Conservation (phyloP, 2,888 invertebrate genomes). For the Meghimatium bilineatum region DNA sequence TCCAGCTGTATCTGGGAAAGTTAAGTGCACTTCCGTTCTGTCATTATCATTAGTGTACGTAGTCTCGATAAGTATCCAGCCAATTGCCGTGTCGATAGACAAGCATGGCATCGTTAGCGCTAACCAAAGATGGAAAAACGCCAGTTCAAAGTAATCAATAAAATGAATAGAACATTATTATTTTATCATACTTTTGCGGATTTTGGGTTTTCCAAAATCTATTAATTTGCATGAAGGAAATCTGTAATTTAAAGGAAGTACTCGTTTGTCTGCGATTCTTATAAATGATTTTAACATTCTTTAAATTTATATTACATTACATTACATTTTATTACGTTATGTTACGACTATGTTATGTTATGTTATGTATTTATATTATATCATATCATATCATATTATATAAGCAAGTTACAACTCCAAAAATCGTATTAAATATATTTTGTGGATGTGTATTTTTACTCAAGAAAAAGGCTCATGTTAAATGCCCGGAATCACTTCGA, state of each 20-base stretch:
- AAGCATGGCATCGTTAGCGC: background rate
- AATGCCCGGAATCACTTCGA: too few relatives aligned
- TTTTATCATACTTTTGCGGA: background rate
- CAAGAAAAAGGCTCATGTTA: too few relatives aligned
- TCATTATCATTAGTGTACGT: background rate
- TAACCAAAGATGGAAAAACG: background rate
- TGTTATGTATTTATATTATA: too few relatives aligned
- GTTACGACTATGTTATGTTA: too few relatives aligned
- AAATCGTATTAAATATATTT: too few relatives aligned
- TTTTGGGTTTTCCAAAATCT: background rate
- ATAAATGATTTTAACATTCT: too few relatives aligned
- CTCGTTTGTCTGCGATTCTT: too few relatives aligned
- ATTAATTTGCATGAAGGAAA: background rate
- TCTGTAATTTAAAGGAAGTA: background rate
- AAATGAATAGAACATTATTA: background rate
- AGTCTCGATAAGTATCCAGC: background rate
- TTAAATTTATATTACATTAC: too few relatives aligned
- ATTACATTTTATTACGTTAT: too few relatives aligned
- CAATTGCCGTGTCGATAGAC: slow-evolving; percentile 1
- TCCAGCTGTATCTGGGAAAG: background rate
- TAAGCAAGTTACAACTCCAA: too few relatives aligned
- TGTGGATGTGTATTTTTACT: too few relatives aligned
- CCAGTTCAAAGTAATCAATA: background rate
- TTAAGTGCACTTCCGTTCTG: background rate
- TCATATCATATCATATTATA: too few relatives aligned